phyloP scores from a whole-genome alignment of 1,140 invertebrate species.

The Portunus trituberculatus region DNA sequence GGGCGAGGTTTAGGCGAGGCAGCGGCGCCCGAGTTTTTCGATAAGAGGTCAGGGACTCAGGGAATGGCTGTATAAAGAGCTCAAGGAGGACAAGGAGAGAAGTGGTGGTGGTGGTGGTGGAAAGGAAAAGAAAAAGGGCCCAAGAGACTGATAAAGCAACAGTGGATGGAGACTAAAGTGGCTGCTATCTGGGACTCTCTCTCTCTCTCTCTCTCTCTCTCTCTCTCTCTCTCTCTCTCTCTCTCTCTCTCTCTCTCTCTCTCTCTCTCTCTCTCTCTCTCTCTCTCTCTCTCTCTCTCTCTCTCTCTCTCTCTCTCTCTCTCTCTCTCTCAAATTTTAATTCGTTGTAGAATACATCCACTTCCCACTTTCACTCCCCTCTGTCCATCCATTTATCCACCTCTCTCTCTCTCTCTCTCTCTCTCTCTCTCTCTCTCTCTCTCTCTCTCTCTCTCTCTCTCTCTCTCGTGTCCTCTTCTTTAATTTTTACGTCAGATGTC shows the following conservation, averaged over 20 bases:
- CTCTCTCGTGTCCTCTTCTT: neutral
- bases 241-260: too few species aligned
- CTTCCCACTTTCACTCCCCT: too few species aligned
- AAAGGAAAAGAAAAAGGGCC: neutral
- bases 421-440: too few species aligned
- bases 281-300: neutral
- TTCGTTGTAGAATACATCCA: too few species aligned
- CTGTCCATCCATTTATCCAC: too few species aligned
- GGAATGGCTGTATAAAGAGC: too few species aligned
- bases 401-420: neutral
- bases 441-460: constrained; percentile 1
- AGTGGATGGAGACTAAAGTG: neutral
- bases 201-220: neutral
- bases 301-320: too few species aligned
- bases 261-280: neutral
- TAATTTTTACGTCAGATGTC: neutral
- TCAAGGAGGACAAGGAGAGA: too few species aligned
- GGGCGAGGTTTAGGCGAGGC: too few species aligned
- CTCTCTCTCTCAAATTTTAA: neutral
- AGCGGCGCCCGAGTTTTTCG: too few species aligned
- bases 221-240: constrained; percentile 5
- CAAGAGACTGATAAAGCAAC: neutral
- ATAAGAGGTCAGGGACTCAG: too few species aligned
- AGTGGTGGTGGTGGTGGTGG: neutral
- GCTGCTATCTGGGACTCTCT: neutral